Evolutionary conservation across 2,113 vertebrate species (phyloP).

Genomic region (Emberiza fucata): DNA sequence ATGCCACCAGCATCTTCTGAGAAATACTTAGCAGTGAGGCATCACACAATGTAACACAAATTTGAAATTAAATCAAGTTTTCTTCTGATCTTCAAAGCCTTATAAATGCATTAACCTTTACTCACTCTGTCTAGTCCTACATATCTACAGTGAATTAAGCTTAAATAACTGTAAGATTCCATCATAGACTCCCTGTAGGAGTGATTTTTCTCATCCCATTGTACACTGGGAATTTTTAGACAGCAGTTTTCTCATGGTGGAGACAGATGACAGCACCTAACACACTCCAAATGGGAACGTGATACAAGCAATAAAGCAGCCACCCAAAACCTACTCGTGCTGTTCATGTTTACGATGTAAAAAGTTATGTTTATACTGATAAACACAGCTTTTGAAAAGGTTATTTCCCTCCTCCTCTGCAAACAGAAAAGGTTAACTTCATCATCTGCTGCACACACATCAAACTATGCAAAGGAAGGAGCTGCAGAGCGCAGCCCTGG

Average conservation of each 20-base stretch:
- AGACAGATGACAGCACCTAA: neutral
- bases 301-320: neutral
- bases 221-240: neutral
- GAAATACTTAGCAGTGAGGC: neutral
- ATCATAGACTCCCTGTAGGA: neutral
- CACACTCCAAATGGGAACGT: neutral
- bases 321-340: neutral
- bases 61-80: neutral
- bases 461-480: neutral
- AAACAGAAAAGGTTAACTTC: slow-evolving; percentile 44
- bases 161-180: neutral
- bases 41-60: neutral
- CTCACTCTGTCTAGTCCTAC: neutral
- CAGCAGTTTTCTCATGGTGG: neutral
- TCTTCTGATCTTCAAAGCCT: slow-evolving; percentile 37
- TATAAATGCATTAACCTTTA: neutral
- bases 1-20: slow-evolving; percentile 7
- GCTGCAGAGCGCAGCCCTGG: neutral
- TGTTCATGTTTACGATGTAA: neutral
- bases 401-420: slow-evolving; percentile 7
- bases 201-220: neutral
- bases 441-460: neutral
- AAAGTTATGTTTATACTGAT: neutral
- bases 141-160: neutral
- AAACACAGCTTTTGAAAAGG: slow-evolving; percentile 38